A percentile compares a stretch with the other conserved stretches of the same genome.
Conservation (phyloP, 2,888 invertebrate species). For the Brachyopa scutellaris region DNA sequence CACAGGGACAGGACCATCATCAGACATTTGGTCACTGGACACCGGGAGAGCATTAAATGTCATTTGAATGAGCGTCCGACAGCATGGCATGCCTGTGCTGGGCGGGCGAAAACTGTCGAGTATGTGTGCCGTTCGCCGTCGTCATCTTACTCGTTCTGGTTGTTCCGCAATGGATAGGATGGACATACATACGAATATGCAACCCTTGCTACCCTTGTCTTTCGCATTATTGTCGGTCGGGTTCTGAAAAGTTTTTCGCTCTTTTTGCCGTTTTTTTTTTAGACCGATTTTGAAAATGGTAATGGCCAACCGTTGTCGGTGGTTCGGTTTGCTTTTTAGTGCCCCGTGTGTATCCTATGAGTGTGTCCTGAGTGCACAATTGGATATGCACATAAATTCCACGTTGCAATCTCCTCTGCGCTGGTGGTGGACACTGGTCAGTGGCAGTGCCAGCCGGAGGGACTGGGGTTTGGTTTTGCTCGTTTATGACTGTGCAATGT, state of each 20-base stretch:
- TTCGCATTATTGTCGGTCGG: slow-evolving; percentile 11
- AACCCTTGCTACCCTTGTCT: slow-evolving; percentile 14
- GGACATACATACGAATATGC: slow-evolving; percentile 5
- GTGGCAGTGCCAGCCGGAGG: slow-evolving; percentile 30
- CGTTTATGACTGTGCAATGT: slow-evolving; percentile 27
- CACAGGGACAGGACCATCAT: slow-evolving; percentile 51
- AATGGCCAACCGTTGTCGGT: slow-evolving; percentile 69
- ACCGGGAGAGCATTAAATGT: slow-evolving; percentile 70
- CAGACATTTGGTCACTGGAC: slow-evolving; percentile 69
- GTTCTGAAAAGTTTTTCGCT: slow-evolving; percentile 36
- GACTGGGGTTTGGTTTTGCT: slow-evolving; percentile 22
- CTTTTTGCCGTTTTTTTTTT: slow-evolving; percentile 29
- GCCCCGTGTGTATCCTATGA: slow-evolving; percentile 63
- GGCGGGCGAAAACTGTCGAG: not conserved
- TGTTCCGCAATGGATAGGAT: slow-evolving; percentile 17
- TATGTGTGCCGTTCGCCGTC: slow-evolving; percentile 22
- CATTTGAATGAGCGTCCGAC: slow-evolving; percentile 62
- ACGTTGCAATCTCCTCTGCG: slow-evolving; percentile 60
- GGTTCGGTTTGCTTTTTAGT: slow-evolving; percentile 69
- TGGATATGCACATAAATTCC: slow-evolving; percentile 72
- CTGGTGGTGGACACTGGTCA: slow-evolving; percentile 14
- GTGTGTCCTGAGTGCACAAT: slow-evolving; percentile 70
- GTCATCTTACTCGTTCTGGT: slow-evolving; percentile 3
- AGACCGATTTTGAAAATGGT: slow-evolving; percentile 64
- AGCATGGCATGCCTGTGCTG: slow-evolving; percentile 34